Percentiles rank a stretch among this genome's conserved stretches.
These are phyloP conservation scores for Halesus radiatus DNA, from an alignment of 1,140 invertebrate species.

Conservation along the genomic window DNA sequence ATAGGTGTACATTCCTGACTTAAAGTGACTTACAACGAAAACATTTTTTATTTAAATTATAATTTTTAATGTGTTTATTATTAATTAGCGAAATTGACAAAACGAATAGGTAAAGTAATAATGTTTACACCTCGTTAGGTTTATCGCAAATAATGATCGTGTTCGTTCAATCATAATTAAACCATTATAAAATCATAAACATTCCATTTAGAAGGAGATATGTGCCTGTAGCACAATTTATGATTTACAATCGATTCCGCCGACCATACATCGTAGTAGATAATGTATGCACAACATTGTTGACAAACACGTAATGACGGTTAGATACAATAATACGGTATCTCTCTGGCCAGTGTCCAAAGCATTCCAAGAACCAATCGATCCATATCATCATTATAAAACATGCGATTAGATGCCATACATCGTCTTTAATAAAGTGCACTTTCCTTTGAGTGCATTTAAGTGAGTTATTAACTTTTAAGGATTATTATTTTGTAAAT, in stretches of 20 bases:
- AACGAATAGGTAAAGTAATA: too few species aligned
- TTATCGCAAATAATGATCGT: too few species aligned
- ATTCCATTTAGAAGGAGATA: too few species aligned
- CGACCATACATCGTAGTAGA: not conserved
- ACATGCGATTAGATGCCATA: not conserved
- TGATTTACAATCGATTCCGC: too few species aligned
- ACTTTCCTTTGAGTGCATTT: not conserved
- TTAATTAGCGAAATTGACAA: too few species aligned
- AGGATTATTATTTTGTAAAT: not conserved
- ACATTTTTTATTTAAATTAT: too few species aligned
- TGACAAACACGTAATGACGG: constrained; percentile 1
- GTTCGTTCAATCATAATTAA: too few species aligned
- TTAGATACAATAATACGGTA: not conserved
- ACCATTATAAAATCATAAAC: too few species aligned
- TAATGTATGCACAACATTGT: not conserved
- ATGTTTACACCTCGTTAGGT: too few species aligned
- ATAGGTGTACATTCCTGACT: too few species aligned
- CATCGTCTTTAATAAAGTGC: not conserved
- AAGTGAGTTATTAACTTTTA: not conserved
- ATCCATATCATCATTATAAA: not conserved
- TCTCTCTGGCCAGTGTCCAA: not conserved
- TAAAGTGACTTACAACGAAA: too few species aligned
- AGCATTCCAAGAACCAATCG: not conserved
- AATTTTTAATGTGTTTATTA: too few species aligned
- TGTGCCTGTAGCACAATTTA: not conserved